These are phyloP conservation scores for Nesometra sesokonis DNA, from an alignment of 35 echinoderm and acorn worm species.

Conservation along the genomic window DNA sequence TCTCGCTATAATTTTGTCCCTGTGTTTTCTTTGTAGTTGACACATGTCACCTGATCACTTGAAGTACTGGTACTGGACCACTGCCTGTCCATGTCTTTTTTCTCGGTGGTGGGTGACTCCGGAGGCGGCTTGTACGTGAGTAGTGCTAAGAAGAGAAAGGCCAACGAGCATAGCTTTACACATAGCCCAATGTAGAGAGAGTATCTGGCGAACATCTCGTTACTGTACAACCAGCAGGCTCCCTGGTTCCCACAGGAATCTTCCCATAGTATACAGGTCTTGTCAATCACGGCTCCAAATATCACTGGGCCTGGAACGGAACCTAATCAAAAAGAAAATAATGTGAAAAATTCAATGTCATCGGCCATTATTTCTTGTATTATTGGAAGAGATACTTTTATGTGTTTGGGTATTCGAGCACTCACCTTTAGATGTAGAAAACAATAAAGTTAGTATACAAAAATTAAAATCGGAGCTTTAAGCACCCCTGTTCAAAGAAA, in stretches of 20 bases:
- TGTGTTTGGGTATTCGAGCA: too few species aligned
- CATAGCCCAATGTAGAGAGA: not conserved
- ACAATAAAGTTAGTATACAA: too few species aligned
- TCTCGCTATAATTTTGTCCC: too few species aligned
- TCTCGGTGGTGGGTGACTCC: not conserved
- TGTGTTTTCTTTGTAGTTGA: too few species aligned
- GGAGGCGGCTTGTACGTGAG: not conserved
- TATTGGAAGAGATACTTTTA: too few species aligned
- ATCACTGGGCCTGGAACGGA: conserved; percentile 55
- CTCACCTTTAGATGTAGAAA: too few species aligned
- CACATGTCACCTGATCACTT: too few species aligned
- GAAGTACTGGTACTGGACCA: too few species aligned
- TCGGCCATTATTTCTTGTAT: too few species aligned
- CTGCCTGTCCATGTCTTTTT: not conserved
- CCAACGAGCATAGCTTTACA: not conserved
- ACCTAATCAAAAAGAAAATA: conserved; percentile 20
- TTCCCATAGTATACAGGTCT: conserved; percentile 62
- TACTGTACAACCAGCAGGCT: conserved; percentile 63
- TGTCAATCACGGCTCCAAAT: conserved; percentile 62
- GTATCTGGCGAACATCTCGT: conserved; percentile 22
- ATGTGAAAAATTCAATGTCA: too few species aligned
- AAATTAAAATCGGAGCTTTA: too few species aligned
- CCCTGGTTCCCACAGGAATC: conserved; percentile 23
- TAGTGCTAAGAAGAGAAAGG: not conserved
- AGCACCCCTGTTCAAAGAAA: too few species aligned